Percentiles rank a stretch among this genome's conserved stretches.
These are phyloP conservation scores for Labeo calbasu DNA, from an alignment of 2,797 vertebrate genomes.

Conservation along the genomic window DNA sequence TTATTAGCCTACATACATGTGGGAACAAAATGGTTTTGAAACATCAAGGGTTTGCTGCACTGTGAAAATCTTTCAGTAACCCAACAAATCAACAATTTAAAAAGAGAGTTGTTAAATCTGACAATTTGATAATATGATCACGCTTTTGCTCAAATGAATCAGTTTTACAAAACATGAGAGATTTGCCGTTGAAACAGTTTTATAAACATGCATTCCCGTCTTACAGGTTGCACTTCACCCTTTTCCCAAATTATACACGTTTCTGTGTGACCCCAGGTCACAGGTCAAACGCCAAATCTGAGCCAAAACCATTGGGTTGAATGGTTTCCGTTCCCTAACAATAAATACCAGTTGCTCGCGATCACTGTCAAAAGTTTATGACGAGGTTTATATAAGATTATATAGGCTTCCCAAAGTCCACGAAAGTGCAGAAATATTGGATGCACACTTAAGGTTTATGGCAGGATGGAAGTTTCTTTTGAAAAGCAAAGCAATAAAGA, in stretches of 20 bases:
- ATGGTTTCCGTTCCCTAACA: not conserved
- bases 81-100: not conserved
- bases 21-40: not conserved
- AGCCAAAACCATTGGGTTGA: not conserved
- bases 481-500: not conserved
- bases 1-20: not conserved
- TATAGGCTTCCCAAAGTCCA: not conserved
- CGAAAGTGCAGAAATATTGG: not conserved
- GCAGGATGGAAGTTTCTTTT: not conserved
- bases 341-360: not conserved
- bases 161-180: not conserved
- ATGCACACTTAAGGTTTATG: not conserved
- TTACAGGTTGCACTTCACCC: constrained; percentile 7
- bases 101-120: not conserved
- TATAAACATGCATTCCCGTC: not conserved
- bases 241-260: not conserved
- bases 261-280: constrained; percentile 15
- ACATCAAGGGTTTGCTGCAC: not conserved
- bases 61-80: not conserved
- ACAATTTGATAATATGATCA: not conserved
- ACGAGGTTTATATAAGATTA: no score
- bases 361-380: not conserved
- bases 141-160: not conserved
- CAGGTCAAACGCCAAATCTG: constrained; percentile 26
- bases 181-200: not conserved